These are phyloP conservation scores for Andrena haemorrhoa DNA, from an alignment of 2,888 invertebrate species.

Conservation along the genomic window DNA sequence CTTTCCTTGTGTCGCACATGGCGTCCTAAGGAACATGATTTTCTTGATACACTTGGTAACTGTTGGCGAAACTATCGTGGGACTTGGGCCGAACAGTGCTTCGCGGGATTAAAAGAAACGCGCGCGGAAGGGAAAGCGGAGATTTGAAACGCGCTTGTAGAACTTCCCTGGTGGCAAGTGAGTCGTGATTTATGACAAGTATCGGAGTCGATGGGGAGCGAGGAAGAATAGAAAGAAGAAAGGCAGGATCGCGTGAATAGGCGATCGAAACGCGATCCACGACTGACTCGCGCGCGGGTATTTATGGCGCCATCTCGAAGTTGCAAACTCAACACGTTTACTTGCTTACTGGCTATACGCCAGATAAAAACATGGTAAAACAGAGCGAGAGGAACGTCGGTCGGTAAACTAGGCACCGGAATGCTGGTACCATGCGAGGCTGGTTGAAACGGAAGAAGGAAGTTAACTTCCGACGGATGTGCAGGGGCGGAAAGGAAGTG, in stretches of 20 bases:
- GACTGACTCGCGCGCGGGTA: neutral
- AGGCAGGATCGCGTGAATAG: slow-evolving; percentile 50
- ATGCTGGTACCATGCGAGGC: neutral
- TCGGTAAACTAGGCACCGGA: slow-evolving; percentile 36
- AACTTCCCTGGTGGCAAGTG: slow-evolving; percentile 32
- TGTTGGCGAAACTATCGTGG: too few relatives aligned
- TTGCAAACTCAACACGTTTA: neutral
- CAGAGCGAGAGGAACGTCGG: neutral
- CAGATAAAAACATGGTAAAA: neutral
- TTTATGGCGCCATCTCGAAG: slow-evolving; percentile 17
- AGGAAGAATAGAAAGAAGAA: slow-evolving; percentile 20
- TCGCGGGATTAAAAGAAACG: slow-evolving; percentile 61
- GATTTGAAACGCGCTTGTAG: slow-evolving; percentile 47
- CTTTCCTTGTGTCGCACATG: too few relatives aligned
- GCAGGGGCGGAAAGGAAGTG: neutral
- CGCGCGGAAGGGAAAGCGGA: slow-evolving; percentile 50
- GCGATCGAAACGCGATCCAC: neutral
- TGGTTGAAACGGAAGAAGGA: slow-evolving; percentile 13
- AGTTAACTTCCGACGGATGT: slow-evolving; percentile 52
- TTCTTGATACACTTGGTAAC: too few relatives aligned
- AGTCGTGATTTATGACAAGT: slow-evolving; percentile 56
- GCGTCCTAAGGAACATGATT: too few relatives aligned
- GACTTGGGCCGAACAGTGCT: slow-evolving; percentile 37
- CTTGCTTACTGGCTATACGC: neutral
- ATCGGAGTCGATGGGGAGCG: slow-evolving; percentile 39